Conservation (phyloP, 2,797 vertebrate genomes). For the Menidia menidia region DNA sequence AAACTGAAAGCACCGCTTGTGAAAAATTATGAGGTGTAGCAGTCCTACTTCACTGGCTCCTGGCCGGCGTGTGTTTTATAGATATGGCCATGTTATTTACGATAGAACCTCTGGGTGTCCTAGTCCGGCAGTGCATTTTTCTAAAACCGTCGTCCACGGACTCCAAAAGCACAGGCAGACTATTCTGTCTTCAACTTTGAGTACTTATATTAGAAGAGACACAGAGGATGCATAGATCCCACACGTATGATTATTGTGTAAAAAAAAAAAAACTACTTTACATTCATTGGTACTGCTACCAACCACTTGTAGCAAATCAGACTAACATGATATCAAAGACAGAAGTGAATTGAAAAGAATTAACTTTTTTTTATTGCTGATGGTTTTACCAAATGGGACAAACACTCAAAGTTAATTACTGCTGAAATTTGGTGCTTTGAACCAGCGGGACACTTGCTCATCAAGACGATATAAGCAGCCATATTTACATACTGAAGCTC, state of each 20-base stretch:
- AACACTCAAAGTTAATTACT: not conserved
- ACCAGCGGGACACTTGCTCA: not conserved
- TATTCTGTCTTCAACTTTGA: slow-evolving; percentile 6
- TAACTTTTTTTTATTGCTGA: too few species aligned
- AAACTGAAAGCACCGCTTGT: slow-evolving; percentile 33
- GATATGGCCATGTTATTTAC: slow-evolving; percentile 17
- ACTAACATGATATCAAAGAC: slow-evolving; percentile 15
- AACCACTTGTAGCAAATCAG: not conserved
- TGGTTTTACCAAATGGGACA: not conserved
- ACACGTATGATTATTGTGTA: not conserved
- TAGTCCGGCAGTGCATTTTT: slow-evolving; percentile 23
- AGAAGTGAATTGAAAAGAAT: not conserved
- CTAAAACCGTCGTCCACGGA: slow-evolving; percentile 34
- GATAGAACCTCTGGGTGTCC: slow-evolving; percentile 44
- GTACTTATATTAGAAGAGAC: slow-evolving; percentile 28
- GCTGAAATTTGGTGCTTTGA: not conserved
- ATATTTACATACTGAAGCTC: not conserved
- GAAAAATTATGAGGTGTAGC: slow-evolving; percentile 45
- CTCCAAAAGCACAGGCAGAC: slow-evolving; percentile 14
- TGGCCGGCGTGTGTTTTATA: slow-evolving; percentile 42
- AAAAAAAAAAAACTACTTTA: too few species aligned
- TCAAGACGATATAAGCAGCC: not conserved
- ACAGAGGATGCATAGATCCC: slow-evolving; percentile 17
- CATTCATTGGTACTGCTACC: too few species aligned
- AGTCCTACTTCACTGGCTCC: slow-evolving; percentile 20